phyloP scores from a whole-genome alignment of 2,797 vertebrate genomes.

The Cercopithecus hamlyni region DNA sequence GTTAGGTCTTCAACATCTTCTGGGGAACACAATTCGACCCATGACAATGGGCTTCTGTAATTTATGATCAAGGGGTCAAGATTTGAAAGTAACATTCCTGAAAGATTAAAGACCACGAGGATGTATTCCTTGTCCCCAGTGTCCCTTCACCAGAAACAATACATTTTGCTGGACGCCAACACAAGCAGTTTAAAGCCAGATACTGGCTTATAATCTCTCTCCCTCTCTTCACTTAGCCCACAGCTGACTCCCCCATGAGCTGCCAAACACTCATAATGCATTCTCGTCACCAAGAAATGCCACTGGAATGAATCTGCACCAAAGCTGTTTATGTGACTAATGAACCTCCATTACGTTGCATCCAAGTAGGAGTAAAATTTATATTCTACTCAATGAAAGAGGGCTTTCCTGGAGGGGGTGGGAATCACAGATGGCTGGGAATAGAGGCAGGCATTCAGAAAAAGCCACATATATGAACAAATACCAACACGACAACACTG shows the following conservation, averaged over 20 bases:
- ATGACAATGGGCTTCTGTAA: background rate
- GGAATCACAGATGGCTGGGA: background rate
- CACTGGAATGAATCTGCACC: background rate
- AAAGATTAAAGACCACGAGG: background rate
- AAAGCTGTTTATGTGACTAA: background rate
- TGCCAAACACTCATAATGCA: background rate
- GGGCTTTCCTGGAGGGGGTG: background rate
- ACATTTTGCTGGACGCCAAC: fast-evolving
- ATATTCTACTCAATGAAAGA: background rate
- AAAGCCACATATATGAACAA: background rate
- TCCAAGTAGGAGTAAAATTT: background rate
- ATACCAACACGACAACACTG: background rate
- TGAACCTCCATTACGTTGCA: background rate
- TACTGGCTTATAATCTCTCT: background rate
- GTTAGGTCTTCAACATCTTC: background rate
- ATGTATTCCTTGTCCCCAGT: background rate
- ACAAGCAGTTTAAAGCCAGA: background rate
- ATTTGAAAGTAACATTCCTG: background rate
- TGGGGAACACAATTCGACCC: background rate
- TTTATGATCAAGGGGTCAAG: background rate
- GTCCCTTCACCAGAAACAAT: background rate
- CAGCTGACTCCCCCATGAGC: background rate
- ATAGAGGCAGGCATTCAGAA: background rate
- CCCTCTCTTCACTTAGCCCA: background rate
- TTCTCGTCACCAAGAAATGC: background rate